Conservation (phyloP, 2,113 vertebrate species). For the Tapirus terrestris region DNA sequence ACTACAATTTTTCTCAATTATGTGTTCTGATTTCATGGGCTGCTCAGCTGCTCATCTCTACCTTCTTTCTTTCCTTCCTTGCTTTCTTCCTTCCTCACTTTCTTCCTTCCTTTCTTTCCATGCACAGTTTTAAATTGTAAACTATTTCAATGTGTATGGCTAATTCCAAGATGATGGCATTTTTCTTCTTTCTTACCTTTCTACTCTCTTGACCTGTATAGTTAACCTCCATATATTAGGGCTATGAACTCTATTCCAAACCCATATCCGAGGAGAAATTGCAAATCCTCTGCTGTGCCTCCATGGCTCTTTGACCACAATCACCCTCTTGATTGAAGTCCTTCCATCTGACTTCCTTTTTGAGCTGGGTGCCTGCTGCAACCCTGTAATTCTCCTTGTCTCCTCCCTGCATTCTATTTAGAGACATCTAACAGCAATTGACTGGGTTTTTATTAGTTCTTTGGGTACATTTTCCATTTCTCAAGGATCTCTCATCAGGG, state of each 20-base stretch:
- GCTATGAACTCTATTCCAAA: neutral
- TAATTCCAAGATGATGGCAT: neutral
- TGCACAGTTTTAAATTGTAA: neutral
- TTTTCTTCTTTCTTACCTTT: neutral
- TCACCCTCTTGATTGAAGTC: fast-evolving
- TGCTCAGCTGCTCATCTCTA: neutral
- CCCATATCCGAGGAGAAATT: neutral
- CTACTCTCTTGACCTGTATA: neutral
- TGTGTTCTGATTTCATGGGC: neutral
- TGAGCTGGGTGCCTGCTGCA: neutral
- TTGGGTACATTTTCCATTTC: slow-evolving; percentile 73
- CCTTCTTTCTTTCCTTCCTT: fast-evolving
- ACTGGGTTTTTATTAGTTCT: slow-evolving; percentile 77
- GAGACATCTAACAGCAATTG: slow-evolving; percentile 63
- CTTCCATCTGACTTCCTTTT: neutral
- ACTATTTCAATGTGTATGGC: neutral
- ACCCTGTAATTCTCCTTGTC: slow-evolving; percentile 3
- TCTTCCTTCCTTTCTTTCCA: neutral
- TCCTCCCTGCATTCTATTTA: slow-evolving; percentile 44
- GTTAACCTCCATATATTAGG: neutral
- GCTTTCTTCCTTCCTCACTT: fast-evolving
- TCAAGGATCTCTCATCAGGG: slow-evolving; percentile 74
- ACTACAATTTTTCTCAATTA: neutral
- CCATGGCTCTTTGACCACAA: neutral
- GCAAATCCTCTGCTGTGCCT: neutral